Conservation (phyloP, 2,888 invertebrate species). For the Cheiracanthium punctorium region DNA sequence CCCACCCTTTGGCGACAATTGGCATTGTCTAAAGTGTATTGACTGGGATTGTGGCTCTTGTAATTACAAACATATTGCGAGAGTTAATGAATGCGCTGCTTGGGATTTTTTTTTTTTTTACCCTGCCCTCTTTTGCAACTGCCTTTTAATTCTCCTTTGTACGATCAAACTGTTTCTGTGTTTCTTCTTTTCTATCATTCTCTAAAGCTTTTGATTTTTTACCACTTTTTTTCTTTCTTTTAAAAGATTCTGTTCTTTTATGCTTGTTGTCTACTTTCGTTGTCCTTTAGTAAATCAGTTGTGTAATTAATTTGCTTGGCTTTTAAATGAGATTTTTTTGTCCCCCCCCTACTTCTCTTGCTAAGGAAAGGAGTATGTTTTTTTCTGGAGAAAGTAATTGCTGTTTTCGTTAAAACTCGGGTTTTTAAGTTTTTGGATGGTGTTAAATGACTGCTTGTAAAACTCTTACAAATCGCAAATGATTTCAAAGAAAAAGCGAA, state of each 20-base stretch:
- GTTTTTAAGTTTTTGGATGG: conserved; percentile 63
- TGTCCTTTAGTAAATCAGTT: conserved; percentile 68
- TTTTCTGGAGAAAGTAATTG: conserved; percentile 44
- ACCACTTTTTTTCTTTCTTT: conserved; percentile 8
- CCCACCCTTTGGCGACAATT: conserved; percentile 50
- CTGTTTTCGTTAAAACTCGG: conserved; percentile 58
- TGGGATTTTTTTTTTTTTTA: conserved; percentile 17
- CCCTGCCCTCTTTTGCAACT: conserved; percentile 29
- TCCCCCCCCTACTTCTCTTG: background rate
- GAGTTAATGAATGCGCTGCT: conserved; percentile 64
- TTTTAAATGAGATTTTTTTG: conserved; percentile 35
- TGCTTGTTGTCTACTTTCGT: conserved; percentile 65
- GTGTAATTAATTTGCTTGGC: conserved; percentile 69
- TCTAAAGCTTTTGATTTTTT: conserved; percentile 47
- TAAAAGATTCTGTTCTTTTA: conserved; percentile 47
- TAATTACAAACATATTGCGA: conserved; percentile 70
- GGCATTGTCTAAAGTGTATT: conserved; percentile 68
- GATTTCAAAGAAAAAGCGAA: conserved; percentile 16
- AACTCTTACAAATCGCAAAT: conserved; percentile 24
- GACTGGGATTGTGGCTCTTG: conserved; percentile 66
- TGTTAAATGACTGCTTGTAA: conserved; percentile 53
- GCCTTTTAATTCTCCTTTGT: conserved; percentile 68
- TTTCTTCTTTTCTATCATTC: conserved; percentile 59
- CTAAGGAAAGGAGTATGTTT: background rate
- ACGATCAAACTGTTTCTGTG: conserved; percentile 67